Percentiles rank a stretch among this genome's conserved stretches.
Conservation (phyloP, 2,797 vertebrate species). For the Pseudochaenichthys georgianus region DNA sequence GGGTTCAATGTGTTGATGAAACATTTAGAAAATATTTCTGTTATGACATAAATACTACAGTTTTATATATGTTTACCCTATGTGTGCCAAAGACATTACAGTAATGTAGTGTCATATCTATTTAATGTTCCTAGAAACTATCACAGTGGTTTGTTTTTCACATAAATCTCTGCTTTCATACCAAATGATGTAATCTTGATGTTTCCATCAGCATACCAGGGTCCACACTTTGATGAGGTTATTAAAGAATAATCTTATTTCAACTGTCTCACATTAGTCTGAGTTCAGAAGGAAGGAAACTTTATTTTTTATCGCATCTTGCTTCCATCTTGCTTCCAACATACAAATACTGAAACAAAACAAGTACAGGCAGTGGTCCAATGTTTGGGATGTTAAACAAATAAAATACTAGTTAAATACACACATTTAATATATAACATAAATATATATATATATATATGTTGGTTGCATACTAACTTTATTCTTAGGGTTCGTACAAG, state of each 20-base stretch:
- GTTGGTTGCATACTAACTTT: too few species aligned
- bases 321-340: too few species aligned
- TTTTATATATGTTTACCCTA: slow-evolving; percentile 39
- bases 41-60: neutral
- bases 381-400: neutral
- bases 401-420: neutral
- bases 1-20: slow-evolving; percentile 3
- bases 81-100: slow-evolving; percentile 79
- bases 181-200: neutral
- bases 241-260: too few species aligned
- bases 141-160: slow-evolving; percentile 15
- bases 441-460: too few species aligned
- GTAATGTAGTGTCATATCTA: slow-evolving; percentile 47
- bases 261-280: neutral
- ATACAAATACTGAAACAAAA: neutral
- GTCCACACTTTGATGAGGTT: neutral
- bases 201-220: neutral
- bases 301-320: neutral
- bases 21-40: neutral
- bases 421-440: neutral
- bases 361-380: neutral
- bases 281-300: neutral
- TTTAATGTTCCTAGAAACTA: neutral
- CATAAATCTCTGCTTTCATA: neutral
- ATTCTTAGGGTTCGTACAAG: too few species aligned